Base-by-base conservation (phyloP, 2,888 invertebrate species). In the Thera obeliscata region DNA sequence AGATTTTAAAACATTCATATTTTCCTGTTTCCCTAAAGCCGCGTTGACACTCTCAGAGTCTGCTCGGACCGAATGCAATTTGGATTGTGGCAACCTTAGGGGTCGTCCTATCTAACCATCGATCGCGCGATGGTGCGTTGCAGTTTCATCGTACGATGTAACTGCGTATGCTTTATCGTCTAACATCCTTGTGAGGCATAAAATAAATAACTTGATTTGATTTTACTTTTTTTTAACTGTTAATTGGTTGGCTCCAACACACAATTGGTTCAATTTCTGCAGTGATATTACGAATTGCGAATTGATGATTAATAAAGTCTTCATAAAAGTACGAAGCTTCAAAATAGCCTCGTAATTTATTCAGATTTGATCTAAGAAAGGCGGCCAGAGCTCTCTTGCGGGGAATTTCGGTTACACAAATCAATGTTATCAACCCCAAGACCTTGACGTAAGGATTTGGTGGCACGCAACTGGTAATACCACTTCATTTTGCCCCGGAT, bases 391-490 rank as follows among this genome's bases (percentile, higher is more conserved):
- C 22, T 73, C 73, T 81, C 76, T 77, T 79, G 72, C 72, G 72
- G 72, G 22, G 77, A 78, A 74, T 80, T 78, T 79, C 70, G 71
- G 75, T 77, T 68, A 75, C 81, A 80, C 78, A 73, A 79, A 79
- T 75, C 74, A 72, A 72, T 78, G 81, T 81, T 82, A 84, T 84
- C 83, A 85, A 80, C 78, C 80, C 75, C 76, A 76, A 77, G 78
- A 80, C 81, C 82, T 81, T 78, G 78, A 78, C 74, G 74, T 78
- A 76, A 82, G 77, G 69, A 79, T 78, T 75, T 64, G 66, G 66
- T 75, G 76, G 70, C 87, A 88, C 86, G 87, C 87, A 71, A 85
- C 75, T 79, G 67, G 75, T 67, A 58, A 80, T 76, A 74, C 71
- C 63, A 70, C 69, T 72, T 71, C 50, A 66, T 57, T 52, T 67